Evolutionary conservation across 2,113 vertebrate species (phyloP), one percentile per base, ranked within the genome.

Genomic region (Aspiorhynchus laticeps): DNA sequence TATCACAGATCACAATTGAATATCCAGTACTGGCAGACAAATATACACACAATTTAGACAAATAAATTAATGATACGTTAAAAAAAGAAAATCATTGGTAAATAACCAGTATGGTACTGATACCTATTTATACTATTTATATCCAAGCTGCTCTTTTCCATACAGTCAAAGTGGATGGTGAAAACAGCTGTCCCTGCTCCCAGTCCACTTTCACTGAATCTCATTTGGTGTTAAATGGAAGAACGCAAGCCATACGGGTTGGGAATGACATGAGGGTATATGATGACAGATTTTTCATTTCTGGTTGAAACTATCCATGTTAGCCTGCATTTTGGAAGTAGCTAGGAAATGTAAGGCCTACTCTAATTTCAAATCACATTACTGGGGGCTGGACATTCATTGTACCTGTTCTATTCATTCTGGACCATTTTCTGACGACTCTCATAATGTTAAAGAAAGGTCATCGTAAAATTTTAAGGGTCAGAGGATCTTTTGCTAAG

Each of bases 141-240:
- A 31, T 28, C 26, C 14, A 67, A 67, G 63, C 14, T 67, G 63
- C 28, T 73, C 33, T 73, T 73, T 73, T 38, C 33, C 4, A 41
- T 24, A 11, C 33, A 11, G 33, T 73, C 3, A 24, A 74, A 24
- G 9, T 73, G 17, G 19, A 41, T 41, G 71, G 8, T 38, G 14
- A 73, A 21, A 8, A 24, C 0, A 10, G 6, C 21, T 74, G 10
- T 26, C 11, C 71, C 21, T 43, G 38, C 73, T 28, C 6, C n/a
- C 36, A 24, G 21, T 73, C 10, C 12, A 46, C 24, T 75, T 75
- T 75, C 24, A 75, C 0, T 75, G 43, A 2, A 75, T 75, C 5
- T 46, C 12, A 75, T 43, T 75, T 36, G 21, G 31, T 80, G 78
- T 63, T 80, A n/a, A 36, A 80, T n/a, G 7, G 6, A n/a, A 80